Evolutionary conservation across 2,888 invertebrate genomes (phyloP), one percentile per base, ranked within the genome.

Genomic region (Notocelia uddmanniana): DNA sequence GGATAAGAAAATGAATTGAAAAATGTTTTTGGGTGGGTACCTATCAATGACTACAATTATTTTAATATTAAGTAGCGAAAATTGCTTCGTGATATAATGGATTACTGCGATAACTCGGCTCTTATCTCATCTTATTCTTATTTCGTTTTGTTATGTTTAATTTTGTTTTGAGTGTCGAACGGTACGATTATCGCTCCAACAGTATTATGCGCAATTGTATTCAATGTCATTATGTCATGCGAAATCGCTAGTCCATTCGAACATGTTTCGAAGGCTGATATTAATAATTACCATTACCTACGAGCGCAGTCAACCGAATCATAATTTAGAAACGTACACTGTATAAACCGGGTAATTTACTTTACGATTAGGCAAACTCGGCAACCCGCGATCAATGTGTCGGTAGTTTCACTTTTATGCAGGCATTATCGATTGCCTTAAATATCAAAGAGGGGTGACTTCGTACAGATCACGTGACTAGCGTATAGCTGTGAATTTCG

Each of bases 401-500:
- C 23, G 57, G 31, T 21, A 23, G 70, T 64, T 70, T 70, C 70
- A 70, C 70, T 70, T 70, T 66, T 73, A 62, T 58, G 67, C 70
- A 71, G 71, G 59, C 73, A 64, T 71, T 66, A 73, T 69, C 62
- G 66, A 75, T 74, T 67, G 48, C 23, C 67, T 55, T 34, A 73
- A 74, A 74, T 74, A 74, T 60, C 70, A 69, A 74, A 58, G 54
- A 59, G 68, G 66, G 66, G 67, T 67, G 66, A 60, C 67, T 48
- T 31, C 69, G 67, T 70, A 72, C 63, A 62, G 75, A 78, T 77
- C 78, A 78, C 77, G 77, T 76, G 77, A 76, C 76, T 73, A 26
- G 58, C 63, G 34, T 60, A n/a, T n/a, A 76, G 75, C 76, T 77
- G 78, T 81, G 76, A 81, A 79, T 84, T 82, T 81, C 83, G 85